Base-by-base conservation (phyloP, 2,888 invertebrate species). In the Cheilosia impressa region DNA sequence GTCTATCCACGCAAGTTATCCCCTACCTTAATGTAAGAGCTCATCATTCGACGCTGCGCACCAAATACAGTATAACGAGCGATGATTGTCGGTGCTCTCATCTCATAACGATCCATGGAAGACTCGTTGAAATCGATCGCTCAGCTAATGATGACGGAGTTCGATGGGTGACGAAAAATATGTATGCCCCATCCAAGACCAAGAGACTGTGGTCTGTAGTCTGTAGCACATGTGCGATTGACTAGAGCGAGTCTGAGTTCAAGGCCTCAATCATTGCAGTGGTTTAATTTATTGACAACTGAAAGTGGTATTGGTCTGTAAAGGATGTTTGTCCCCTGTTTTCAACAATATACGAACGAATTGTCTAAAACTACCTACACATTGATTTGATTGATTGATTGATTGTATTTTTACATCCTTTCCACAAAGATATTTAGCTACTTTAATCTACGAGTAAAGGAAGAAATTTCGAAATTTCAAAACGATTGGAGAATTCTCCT, bases 101-200 rank as follows among this genome's bases (percentile, higher is more conserved):
- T 69, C 47, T 79, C 52, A 9, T 62, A 58, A 22, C 71, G 65
- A 55, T 66, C 57, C 47, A 34, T 38, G 31, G 65, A 73, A 63
- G 27, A 57, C 62, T 63, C 45, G 79, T 65, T 63, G 84, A 84
- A 79, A 84, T 45, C 45, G 50, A 65, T 79, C 65, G 55, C 55
- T 71, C 60, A 27, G 62, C 84, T 80, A 75, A 84, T 79, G 84
- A 80, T 80, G 84, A 80, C 75, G 71, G 79, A 79, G 63, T 69
- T 79, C 79, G 47, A 83, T 15, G 34, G 71, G 71, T 38, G 55
- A 58, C 52, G 69, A 60, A 50, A 68, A 38, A 27, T 62, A 15
- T 31, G 60, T 47, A 17, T 9, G 31, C 31, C 31, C 9, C 31
- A 31, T 9, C 5, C 52, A 17, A 22, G 15, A 43, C 15, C 9